Evolutionary conservation across 1,140 invertebrate species (phyloP).

Genomic region (Neodiprion virginianus): DNA sequence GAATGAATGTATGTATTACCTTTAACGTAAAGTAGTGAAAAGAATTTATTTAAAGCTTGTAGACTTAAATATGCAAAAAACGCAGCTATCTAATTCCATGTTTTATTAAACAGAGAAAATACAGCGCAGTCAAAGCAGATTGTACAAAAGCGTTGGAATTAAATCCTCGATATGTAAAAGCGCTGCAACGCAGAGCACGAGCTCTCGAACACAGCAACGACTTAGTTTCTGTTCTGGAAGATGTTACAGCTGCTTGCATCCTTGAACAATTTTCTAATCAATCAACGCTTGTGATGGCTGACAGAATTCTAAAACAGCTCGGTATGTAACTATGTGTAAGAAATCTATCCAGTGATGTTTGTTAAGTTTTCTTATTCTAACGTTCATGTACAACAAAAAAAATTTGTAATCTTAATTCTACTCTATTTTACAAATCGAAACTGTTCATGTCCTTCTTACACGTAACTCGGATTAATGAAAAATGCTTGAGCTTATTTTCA

Average conservation of each 20-base stretch:
- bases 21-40: no score
- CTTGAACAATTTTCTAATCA: conserved; percentile 88
- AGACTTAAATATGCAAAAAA: no score
- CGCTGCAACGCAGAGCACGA: conserved; percentile 82
- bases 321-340: conserved; percentile 61
- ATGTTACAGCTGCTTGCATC: conserved; percentile 91
- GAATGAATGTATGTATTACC: no score
- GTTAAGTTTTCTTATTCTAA: no score
- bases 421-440: no score
- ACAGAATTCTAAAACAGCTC: conserved; percentile 82
- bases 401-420: no score
- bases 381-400: no score
- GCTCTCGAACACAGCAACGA: conserved; percentile 82
- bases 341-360: conserved; percentile 9
- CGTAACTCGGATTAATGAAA: not conserved
- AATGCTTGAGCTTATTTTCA: no score
- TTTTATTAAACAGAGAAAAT: conserved; percentile 72
- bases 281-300: conserved; percentile 79
- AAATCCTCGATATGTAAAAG: conserved; percentile 90
- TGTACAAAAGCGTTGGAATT: conserved; percentile 85
- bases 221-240: conserved; percentile 82
- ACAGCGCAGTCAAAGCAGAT: conserved; percentile 83
- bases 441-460: conserved; percentile 12
- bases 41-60: no score
- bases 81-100: not conserved